Base-by-base conservation (phyloP, 2,113 vertebrate species). In the Lepus europaeus region DNA sequence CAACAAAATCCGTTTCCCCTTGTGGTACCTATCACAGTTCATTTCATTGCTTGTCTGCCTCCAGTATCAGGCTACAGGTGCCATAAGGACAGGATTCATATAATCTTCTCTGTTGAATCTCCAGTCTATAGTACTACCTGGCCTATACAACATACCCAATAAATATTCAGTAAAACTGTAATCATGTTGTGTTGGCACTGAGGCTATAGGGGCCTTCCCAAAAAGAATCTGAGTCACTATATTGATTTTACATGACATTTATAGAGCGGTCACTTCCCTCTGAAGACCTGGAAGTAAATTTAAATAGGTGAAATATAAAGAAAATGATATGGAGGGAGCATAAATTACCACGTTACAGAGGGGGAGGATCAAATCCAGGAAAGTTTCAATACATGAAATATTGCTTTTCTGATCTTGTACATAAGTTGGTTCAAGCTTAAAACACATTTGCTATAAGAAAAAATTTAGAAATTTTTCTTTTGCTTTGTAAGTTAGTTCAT, bases 401-500 rank as follows among this genome's bases (percentile, higher is more conserved):
- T 36, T 73, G 5, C 19, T 79, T 94, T 72, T 51, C 36, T 59
- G 29, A 51, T 73, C 20, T 56, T 73, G 13, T 49, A 25, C 51
- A 1, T 59, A 69, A 29, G n/a, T 69, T 94, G 77, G 25, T 82
- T 72, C 31, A 68, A 69, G 20, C 20, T 79, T 82, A 96, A 87
- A 87, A 87, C 36, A 69, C 51, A 84, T 90, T 90, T 95, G 73
- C 36, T 22, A 61, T 51, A 79, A 74, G 36, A 45, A 80, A 93
- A 88, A 70, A 29, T 61, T 49, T 49, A 33, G 19, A 81, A 13
- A 25, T 68, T 39, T 77, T 76, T 86, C 25, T 53, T n/a, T 93
- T 45, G 36, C 11, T 87, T 76, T 11, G 45, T 49, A 94, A 89
- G 14, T 3, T 36, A 49, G 9, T n/a, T n/a, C 7, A 23, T 73